Base-by-base conservation (phyloP, 2,888 invertebrate genomes). In the Neoitamus cyanurus region DNA sequence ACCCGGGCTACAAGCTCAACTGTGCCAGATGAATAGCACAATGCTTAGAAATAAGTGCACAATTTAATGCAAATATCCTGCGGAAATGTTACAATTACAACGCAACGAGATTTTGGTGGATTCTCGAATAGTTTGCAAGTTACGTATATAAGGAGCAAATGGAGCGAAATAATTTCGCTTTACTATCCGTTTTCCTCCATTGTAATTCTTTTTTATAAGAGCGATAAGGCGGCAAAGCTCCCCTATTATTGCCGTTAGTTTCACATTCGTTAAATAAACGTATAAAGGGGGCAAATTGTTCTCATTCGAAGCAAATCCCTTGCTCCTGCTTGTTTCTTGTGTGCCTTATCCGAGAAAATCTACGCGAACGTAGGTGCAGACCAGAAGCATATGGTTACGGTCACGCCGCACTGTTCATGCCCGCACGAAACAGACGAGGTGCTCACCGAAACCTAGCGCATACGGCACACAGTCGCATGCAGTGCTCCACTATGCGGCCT, bases 1-100 rank as follows among this genome's bases (percentile, higher is more conserved):
- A 88, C 87, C 88, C 88, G 88, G 88, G 88, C 88, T 11, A 20
- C 1, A 9, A 15, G 0, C 3, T 9, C 9, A 1, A 1, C 6
- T 48, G 15, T 20, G 20, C 6, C 58, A 25, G 11, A 58, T 25
- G 6, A 58, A 7, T 2, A 58, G 1, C 2, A 58, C 0, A 7
- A 6, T 48, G 1, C 6, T 0, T 20, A 58, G 25, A 11, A 25
- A 25, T 1, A 58, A n/a, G n/a, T n/a, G 1, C 20, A 42, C 6
- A 20, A 34, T 73, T 36, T 70, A 30, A 4, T 11, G 2, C 0
- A 31, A 25, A 3, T 28, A 9, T 2, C 13, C 9, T 6, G 9
- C 69, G 7, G 28, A 69, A n/a, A 30, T 30, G 11, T 69, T 30
- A 11, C 7, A 20, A 28, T n/a, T n/a, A n/a, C n/a, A n/a, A n/a